Evolutionary conservation across 1,140 invertebrate genomes (phyloP).

Genomic region (Ceratina japonica): DNA sequence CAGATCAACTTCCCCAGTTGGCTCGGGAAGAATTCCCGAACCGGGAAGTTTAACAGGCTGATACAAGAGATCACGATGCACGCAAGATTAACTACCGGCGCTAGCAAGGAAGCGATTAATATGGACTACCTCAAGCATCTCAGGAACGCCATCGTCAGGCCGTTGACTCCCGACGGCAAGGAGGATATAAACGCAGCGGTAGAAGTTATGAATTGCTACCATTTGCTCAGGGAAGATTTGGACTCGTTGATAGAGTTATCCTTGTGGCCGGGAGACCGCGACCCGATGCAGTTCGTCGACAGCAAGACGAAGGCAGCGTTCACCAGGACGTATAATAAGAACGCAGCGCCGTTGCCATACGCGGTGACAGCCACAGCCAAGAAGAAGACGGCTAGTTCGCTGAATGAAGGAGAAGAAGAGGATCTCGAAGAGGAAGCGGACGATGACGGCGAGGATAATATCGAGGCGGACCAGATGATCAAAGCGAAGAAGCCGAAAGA

Average conservation of each 20-base stretch:
- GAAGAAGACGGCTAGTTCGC: conserved; percentile 77
- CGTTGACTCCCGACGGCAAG: conserved; percentile 84
- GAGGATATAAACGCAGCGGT: conserved; percentile 89
- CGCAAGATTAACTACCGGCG: conserved; percentile 84
- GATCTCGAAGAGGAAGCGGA: too few relatives aligned
- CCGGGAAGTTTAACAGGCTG: conserved; percentile 86
- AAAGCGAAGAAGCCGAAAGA: conserved; percentile 74
- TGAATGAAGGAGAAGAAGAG: conserved; percentile 81
- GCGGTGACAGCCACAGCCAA: conserved; percentile 82
- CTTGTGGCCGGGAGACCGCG: conserved; percentile 89
- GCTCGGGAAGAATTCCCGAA: conserved; percentile 96
- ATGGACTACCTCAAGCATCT: conserved; percentile 91
- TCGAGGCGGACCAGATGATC: conserved; percentile 88
- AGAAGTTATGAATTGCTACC: conserved; percentile 89
- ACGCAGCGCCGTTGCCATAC: conserved; percentile 84
- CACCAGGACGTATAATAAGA: conserved; percentile 95
- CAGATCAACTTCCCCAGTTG: conserved; percentile 96
- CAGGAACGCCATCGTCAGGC: conserved; percentile 85
- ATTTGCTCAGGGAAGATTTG: conserved; percentile 93
- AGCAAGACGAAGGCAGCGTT: conserved; percentile 95
- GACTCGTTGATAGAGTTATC: conserved; percentile 92
- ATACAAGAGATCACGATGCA: conserved; percentile 75
- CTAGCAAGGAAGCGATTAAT: conserved; percentile 87
- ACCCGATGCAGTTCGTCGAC: conserved; percentile 88
- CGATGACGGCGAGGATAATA: conserved; percentile 82